Evolutionary conservation across 2,797 vertebrate genomes (phyloP).

Genomic region (Podarcis siculus): DNA sequence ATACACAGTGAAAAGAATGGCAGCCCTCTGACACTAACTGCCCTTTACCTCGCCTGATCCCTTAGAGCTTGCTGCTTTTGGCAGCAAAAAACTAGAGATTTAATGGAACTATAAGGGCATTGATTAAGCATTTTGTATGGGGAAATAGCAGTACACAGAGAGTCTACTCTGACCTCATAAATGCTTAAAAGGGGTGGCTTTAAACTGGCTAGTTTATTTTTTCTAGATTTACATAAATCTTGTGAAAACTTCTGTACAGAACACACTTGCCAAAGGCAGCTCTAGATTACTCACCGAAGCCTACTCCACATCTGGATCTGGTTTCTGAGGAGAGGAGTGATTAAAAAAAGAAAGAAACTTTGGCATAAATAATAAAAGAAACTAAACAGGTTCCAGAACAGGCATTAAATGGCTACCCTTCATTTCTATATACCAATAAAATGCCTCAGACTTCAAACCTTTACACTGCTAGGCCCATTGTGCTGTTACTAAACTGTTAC

Average conservation of each 20-base stretch:
- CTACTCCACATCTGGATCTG: constrained; percentile 9
- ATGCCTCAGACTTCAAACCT: not conserved
- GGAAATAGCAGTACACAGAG: not conserved
- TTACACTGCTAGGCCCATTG: not conserved
- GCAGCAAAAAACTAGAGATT: not conserved
- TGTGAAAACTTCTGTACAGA: not conserved
- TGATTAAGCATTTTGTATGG: not conserved
- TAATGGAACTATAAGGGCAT: not conserved
- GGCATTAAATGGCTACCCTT: not conserved
- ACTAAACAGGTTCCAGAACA: not conserved
- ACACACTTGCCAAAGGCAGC: constrained; percentile 10
- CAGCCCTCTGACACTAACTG: not conserved
- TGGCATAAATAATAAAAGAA: not conserved
- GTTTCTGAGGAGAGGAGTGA: constrained; percentile 3
- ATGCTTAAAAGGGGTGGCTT: not conserved
- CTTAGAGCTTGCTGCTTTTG: not conserved
- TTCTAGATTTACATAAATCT: constrained; percentile 29
- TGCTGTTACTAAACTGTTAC: not conserved
- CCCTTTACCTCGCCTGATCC: not conserved
- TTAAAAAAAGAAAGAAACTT: not conserved
- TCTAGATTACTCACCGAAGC: not conserved
- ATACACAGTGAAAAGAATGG: not conserved
- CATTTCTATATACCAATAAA: not conserved
- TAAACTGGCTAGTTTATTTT: constrained; percentile 5
- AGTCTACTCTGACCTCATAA: constrained; percentile 11